Percentiles rank a stretch among this genome's conserved stretches.
phyloP scores from a whole-genome alignment of 2,113 vertebrate genomes.

The Catagonus wagneri region DNA sequence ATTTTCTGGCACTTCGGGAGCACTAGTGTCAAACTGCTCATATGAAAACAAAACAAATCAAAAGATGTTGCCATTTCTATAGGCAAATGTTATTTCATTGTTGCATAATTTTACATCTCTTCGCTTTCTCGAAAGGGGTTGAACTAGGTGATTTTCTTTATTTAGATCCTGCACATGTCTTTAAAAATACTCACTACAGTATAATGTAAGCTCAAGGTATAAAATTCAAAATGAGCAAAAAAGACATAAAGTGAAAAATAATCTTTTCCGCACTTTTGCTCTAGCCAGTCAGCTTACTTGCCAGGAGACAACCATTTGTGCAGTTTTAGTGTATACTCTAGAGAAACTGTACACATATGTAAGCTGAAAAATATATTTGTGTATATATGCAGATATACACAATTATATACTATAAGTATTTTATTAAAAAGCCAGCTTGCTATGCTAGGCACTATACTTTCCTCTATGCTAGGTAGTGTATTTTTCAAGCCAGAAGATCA shows the following conservation, averaged over 20 bases:
- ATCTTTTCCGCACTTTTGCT: background rate
- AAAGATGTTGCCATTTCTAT: background rate
- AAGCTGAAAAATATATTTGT: background rate
- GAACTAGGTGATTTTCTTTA: slow-evolving; percentile 44
- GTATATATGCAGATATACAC: background rate
- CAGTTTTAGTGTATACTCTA: background rate
- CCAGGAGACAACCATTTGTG: background rate
- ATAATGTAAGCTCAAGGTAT: background rate
- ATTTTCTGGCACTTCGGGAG: background rate
- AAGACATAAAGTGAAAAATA: background rate
- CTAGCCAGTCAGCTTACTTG: background rate
- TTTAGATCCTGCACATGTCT: background rate
- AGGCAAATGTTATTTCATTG: background rate
- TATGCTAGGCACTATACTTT: background rate
- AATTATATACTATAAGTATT: background rate
- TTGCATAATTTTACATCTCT: background rate
- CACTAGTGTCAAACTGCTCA: background rate
- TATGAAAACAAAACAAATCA: slow-evolving; percentile 16
- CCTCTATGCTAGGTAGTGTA: background rate
- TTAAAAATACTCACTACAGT: slow-evolving; percentile 15
- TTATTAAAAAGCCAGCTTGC: background rate
- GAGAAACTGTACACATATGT: background rate
- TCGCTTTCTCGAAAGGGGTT: background rate
- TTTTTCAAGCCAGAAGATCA: slow-evolving; percentile 4
- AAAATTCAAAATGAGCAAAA: slow-evolving; percentile 46